Percentiles rank a stretch among this genome's conserved stretches.
Evolutionary conservation across 2,888 invertebrate genomes (phyloP).

Genomic region (Ectemnius lituratus): DNA sequence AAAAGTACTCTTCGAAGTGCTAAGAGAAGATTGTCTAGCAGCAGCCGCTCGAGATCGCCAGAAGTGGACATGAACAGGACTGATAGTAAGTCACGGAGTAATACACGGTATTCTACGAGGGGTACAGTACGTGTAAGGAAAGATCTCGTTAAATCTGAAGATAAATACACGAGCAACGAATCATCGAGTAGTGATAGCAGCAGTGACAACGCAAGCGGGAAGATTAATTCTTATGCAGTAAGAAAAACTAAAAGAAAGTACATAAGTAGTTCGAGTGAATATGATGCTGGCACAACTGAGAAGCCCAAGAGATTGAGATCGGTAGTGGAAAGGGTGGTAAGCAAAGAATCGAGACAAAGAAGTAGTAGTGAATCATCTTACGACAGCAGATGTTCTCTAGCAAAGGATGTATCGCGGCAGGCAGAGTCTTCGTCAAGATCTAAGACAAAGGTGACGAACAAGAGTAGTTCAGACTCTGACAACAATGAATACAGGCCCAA

Average conservation of each 20-base stretch:
- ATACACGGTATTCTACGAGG: constrained; percentile 36
- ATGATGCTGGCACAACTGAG: constrained; percentile 23
- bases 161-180: constrained; percentile 35
- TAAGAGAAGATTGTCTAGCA: constrained; percentile 45
- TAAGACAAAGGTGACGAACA: constrained; percentile 17
- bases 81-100: constrained; percentile 36
- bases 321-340: constrained; percentile 9
- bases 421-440: constrained; percentile 31
- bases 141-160: constrained; percentile 46
- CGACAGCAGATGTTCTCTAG: constrained; percentile 24
- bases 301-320: constrained; percentile 15
- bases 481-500: constrained; percentile 44
- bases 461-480: constrained; percentile 36
- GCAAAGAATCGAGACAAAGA: constrained; percentile 44
- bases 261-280: constrained; percentile 31
- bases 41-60: constrained; percentile 51
- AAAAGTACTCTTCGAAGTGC: constrained; percentile 35
- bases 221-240: constrained; percentile 25
- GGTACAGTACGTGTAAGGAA: constrained; percentile 39
- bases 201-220: constrained; percentile 39
- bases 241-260: constrained; percentile 44
- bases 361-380: constrained; percentile 51
- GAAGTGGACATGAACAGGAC: constrained; percentile 30
- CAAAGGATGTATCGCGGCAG: constrained; percentile 29
- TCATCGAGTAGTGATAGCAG: constrained; percentile 56